Conservation (phyloP, 2,888 invertebrate species). For the Pterostichus madidus region DNA sequence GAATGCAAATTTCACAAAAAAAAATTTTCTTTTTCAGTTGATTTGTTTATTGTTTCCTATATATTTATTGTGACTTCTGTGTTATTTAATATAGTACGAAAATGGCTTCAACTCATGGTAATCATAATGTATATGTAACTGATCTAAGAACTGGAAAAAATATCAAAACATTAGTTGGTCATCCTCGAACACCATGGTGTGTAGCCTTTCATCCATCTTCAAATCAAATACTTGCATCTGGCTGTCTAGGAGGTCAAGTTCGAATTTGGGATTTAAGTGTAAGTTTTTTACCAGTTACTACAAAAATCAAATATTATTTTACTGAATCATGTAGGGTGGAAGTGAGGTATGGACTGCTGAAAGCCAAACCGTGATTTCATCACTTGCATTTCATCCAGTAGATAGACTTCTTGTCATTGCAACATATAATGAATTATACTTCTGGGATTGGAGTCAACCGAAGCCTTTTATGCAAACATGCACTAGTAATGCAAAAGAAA, state of each 20-base stretch:
- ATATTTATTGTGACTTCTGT: slow-evolving; percentile 47
- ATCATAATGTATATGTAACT: slow-evolving; percentile 92
- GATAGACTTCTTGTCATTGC: slow-evolving; percentile 92
- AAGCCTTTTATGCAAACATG: slow-evolving; percentile 87
- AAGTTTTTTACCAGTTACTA: slow-evolving; percentile 72
- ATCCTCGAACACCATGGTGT: slow-evolving; percentile 94
- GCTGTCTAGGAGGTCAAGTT: slow-evolving; percentile 93
- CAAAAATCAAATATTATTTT: slow-evolving; percentile 26
- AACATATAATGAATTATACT: slow-evolving; percentile 89
- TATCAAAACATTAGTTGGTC: slow-evolving; percentile 87
- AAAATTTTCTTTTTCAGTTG: no score
- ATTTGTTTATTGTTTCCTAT: slow-evolving; percentile 28
- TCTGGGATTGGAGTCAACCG: slow-evolving; percentile 93
- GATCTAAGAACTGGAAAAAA: slow-evolving; percentile 89
- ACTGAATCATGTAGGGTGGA: slow-evolving; percentile 83
- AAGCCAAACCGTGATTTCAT: slow-evolving; percentile 88
- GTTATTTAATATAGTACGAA: slow-evolving; percentile 80
- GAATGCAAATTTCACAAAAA: no score
- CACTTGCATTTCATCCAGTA: slow-evolving; percentile 91
- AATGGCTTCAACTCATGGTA: slow-evolving; percentile 93
- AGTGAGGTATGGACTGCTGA: slow-evolving; percentile 91
- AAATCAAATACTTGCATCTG: slow-evolving; percentile 91
- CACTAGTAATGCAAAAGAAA: slow-evolving; percentile 88
- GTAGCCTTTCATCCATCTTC: slow-evolving; percentile 92
- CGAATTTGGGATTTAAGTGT: slow-evolving; percentile 92